Evolutionary conservation across 2,113 vertebrate genomes (phyloP), one percentile per base, ranked within the genome.

Genomic region (Nematolebias whitei): DNA sequence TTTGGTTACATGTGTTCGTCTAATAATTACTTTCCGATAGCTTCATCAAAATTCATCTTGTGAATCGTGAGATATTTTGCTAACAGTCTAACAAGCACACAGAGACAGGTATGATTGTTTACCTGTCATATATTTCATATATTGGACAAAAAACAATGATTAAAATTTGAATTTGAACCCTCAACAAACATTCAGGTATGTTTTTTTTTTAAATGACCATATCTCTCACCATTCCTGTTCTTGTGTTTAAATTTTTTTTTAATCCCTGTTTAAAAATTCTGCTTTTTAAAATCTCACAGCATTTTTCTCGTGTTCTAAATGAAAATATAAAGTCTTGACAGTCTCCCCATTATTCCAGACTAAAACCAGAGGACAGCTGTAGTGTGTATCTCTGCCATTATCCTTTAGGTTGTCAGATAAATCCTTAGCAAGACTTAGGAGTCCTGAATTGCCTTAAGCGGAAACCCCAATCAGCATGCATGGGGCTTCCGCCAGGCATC

Each of bases 381-480:
- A 54, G 72, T 63, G 72, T 76, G 67, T 43, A 55, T 72, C 78
- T 43, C 73, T 66, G 77, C 79, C 60, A 71, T 90, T 84, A 83
- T 89, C 84, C 79, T 67, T 72, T 56, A 75, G 87, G 78, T 70
- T 79, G 80, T 68, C 78, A 90, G 87, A 89, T 87, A 90, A 90
- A 90, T 85, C 88, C 89, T 87, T 66, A 48, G 78, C 80, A 89
- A 83, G 83, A 85, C 85, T 90, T 38, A 38, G 52, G 87, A 88
- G 82, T 85, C 55, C 78, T 80, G 78, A 67, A 88, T 84, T 76
- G 89, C 85, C 86, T 81, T 74, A 74, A 89, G 87, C 80, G 24
- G 67, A 55, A 63, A 59, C 63, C 72, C 67, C 90, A 89, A 89
- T 90, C 80, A 89, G 82, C 79, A 91, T 90, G 87, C 80, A 49